These are phyloP conservation scores for Tenebrosternarchus preto DNA, from an alignment of 2,113 vertebrate genomes.

Conservation along the genomic window DNA sequence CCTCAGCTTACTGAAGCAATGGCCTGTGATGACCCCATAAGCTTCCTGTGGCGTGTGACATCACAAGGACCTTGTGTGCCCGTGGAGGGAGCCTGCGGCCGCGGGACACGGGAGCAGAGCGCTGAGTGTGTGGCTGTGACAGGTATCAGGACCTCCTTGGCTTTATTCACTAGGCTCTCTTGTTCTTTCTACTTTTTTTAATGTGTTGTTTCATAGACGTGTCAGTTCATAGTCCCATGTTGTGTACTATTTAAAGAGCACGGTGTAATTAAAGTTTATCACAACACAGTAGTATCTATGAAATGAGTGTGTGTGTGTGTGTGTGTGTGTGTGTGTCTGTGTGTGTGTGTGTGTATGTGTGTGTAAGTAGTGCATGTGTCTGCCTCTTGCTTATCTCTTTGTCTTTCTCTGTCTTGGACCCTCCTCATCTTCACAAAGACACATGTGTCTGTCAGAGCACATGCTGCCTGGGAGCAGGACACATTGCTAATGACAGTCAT, in stretches of 20 bases:
- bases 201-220: background rate
- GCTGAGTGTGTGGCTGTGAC: constrained; percentile 69
- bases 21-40: constrained; percentile 79
- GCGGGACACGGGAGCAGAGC: constrained; percentile 69
- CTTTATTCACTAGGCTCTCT: background rate
- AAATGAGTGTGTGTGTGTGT: background rate
- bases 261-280: background rate
- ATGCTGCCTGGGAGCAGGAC: constrained; percentile 28
- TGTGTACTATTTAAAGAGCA: background rate
- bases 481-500: constrained; percentile 42
- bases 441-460: constrained; percentile 37
- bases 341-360: too few relatives aligned
- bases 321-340: too few relatives aligned
- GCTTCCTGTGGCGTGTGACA: constrained; percentile 72
- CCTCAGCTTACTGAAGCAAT: constrained; percentile 78
- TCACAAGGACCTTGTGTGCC: constrained; percentile 72
- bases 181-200: constrained; percentile 8
- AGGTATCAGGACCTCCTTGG: constrained; percentile 65
- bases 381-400: background rate
- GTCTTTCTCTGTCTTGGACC: constrained; percentile 14
- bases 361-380: too few relatives aligned
- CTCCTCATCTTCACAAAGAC: constrained; percentile 22
- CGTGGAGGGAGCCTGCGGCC: constrained; percentile 75
- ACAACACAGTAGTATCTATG: background rate
- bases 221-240: background rate